Evolutionary conservation across 1,140 invertebrate genomes (phyloP), one percentile per base, ranked within the genome.

Genomic region (Hestina assimilis): DNA sequence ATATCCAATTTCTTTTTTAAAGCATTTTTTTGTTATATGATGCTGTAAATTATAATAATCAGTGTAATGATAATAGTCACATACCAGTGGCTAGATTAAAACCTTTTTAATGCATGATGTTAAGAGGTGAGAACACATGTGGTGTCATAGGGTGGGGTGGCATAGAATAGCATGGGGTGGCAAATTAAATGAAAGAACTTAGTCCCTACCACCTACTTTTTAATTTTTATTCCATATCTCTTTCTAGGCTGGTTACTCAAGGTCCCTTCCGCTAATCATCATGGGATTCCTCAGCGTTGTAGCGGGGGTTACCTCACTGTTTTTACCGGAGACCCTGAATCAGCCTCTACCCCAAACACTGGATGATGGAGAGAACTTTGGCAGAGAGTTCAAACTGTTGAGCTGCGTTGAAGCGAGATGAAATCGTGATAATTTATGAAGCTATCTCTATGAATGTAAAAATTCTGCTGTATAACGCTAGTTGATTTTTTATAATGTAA

Each of bases 241-340:
- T 41, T 80, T 79, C 5, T 75, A 89, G 89, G 75, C 83, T 0
- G 63, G 75, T 0, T 84, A 82, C 60, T 79, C 75, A 1, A 84
- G 89, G 60, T 90, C 91, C 0, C 76, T 96, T 31, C 95, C 95
- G 0, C 81, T 96, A 45, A 91, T 95, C 53, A 91, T 95, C 15
- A 94, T 96, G 92, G 95, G 95, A 8, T 83, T 91, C 0, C 83
- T 96, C 15, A 91, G 94, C 60, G 87, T 96, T 1, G 82, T 92
- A 6, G 94, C 94, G 12, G 94, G 93, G 8, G 62, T 94, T n/a
- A 91, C 92, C 5, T 93, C 93, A 8, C 85, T 96, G 2, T 91
- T 95, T 52, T 86, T 96, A 20, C 95, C 95, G 0, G 95, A 96
- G 84, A 96, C 95, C 0, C 87, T 95, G 14, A 93, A 95, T 69